phyloP scores from a whole-genome alignment of 2,113 vertebrate species.

The Chaetodon trifascialis region DNA sequence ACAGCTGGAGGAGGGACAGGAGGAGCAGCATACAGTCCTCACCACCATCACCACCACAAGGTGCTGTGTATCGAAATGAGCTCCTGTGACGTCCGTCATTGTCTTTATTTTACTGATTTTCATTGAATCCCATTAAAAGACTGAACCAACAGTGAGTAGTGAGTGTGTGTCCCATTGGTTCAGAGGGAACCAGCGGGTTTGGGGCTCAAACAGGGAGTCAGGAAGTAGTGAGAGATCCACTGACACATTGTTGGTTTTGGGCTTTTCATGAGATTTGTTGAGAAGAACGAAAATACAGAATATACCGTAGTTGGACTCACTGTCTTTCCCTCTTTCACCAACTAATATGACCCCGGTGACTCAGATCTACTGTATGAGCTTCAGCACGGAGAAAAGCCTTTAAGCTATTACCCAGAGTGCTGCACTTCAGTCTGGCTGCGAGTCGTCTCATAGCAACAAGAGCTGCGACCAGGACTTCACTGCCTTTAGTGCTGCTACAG shows the following conservation, averaged over 20 bases:
- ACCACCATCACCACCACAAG: slow-evolving; percentile 60
- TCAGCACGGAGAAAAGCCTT: not conserved
- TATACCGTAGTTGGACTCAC: not conserved
- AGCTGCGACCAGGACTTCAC: not conserved
- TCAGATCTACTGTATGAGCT: not conserved
- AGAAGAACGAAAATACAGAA: not conserved
- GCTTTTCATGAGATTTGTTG: not conserved
- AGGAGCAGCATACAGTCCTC: slow-evolving; percentile 47
- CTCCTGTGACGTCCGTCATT: too few relatives aligned
- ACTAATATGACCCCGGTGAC: not conserved
- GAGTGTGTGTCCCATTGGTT: too few relatives aligned
- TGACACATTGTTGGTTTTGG: not conserved
- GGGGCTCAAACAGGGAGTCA: not conserved
- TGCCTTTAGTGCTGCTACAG: not conserved
- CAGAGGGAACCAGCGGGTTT: too few relatives aligned
- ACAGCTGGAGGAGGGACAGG: not conserved
- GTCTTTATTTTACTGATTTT: too few relatives aligned
- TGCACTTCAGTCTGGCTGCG: not conserved
- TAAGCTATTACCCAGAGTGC: not conserved
- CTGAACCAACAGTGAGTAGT: too few relatives aligned
- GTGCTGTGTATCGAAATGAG: not conserved
- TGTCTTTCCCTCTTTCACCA: too few relatives aligned
- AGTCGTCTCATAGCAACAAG: slow-evolving; percentile 44
- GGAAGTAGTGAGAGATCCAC: not conserved
- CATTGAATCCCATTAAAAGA: not conserved